Base-by-base conservation (phyloP, 2,888 invertebrate species). In the Auanema freiburgensis region DNA sequence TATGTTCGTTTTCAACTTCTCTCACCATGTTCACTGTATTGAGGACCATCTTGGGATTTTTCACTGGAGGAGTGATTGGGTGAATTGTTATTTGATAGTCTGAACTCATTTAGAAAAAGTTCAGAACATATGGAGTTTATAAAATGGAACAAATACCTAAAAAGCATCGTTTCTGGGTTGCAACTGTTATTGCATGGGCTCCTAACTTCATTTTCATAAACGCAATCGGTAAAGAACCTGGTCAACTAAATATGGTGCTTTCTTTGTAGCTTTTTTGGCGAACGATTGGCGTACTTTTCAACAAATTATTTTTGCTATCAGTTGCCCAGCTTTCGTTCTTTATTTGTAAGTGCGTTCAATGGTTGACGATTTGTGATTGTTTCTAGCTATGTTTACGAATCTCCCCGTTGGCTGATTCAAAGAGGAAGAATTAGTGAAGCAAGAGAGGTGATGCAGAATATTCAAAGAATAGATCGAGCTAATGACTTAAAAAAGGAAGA, bases 41-140 rank as follows among this genome's bases (percentile, higher is more conserved):
- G 23, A 73, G 82, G 11, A 71, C 77, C 1, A 42, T 78, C 14
- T 71, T 79, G n/a, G 74, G 75, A 0, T 54, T 77, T 25, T 82
- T 81, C 65, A 81, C 78, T 54, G 81, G 79, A 1, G 81, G 81
- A 14, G 52, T 74, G 11, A 70, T 81, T 33, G 75, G 74, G 75
- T 74, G 55, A 57, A 59, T 25, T 23, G 11, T 23, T 21, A 12
- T 56, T 16, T 21, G n/a, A 40, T 54, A 11, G 5, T 12, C 14
- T 33, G 16, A 3, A n/a, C n/a, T n/a, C n/a, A n/a, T n/a, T n/a
- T n/a, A n/a, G n/a, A n/a, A n/a, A n/a, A n/a, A 21, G 57, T 67
- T 56, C 41, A 71, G 78, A 42, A 74, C 74, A 5, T 73, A 70
- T 53, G 64, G 69, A 16, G 79, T 78, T 6, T 79, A 74, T 61